These are phyloP conservation scores for Pseudopipra pipra DNA, from an alignment of 2,113 vertebrate species.

Conservation along the genomic window DNA sequence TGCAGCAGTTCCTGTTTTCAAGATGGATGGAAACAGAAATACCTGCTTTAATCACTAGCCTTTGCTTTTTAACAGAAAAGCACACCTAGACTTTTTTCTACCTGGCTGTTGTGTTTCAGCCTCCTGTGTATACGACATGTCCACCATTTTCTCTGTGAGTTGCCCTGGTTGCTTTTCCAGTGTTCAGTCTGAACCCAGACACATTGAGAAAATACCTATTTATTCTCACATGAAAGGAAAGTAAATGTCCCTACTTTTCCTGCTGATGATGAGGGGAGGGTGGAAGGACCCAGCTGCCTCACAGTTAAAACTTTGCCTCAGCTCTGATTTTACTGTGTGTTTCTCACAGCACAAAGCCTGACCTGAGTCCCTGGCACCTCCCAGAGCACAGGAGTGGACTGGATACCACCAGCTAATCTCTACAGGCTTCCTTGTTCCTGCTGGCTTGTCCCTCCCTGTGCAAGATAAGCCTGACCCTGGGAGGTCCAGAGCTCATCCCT, in stretches of 20 bases:
- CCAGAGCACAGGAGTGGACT: neutral
- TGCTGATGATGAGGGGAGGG: neutral
- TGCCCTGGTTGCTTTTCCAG: neutral
- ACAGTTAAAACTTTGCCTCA: neutral
- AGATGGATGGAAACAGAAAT: neutral
- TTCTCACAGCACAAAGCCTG: neutral
- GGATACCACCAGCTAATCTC: neutral
- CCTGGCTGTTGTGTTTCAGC: neutral
- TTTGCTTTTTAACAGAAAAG: constrained; percentile 35
- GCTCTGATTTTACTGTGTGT: neutral
- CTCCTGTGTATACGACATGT: neutral
- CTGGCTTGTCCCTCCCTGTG: rapidly evolving
- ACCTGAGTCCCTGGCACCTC: neutral
- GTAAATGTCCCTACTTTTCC: neutral
- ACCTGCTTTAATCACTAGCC: neutral
- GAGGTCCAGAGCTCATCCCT: neutral
- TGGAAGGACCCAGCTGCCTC: neutral
- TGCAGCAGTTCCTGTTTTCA: neutral
- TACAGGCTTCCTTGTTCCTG: neutral
- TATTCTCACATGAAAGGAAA: constrained; percentile 19
- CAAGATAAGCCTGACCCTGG: neutral
- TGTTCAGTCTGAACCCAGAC: neutral
- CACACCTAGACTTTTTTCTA: neutral
- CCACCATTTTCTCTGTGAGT: neutral
- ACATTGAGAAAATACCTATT: neutral